These are phyloP conservation scores for Meganola albula DNA, from an alignment of 2,888 invertebrate genomes.

Conservation along the genomic window DNA sequence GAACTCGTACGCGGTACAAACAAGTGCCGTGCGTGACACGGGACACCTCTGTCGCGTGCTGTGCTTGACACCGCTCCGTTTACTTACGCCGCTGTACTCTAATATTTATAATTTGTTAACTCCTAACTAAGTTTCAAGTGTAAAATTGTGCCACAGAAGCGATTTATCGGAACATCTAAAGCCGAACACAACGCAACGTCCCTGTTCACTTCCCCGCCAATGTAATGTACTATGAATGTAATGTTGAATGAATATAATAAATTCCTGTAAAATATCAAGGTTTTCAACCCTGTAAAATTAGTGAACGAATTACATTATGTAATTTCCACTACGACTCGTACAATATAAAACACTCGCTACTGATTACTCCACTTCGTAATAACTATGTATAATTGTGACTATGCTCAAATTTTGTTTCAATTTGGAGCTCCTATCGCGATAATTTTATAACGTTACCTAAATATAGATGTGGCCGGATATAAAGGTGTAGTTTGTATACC, in stretches of 20 bases:
- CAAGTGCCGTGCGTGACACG: too few relatives aligned
- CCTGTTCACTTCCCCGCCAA: slow-evolving; percentile 27
- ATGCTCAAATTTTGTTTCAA: slow-evolving; percentile 44
- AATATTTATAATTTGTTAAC: slow-evolving; percentile 67
- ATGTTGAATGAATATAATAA: slow-evolving; percentile 45
- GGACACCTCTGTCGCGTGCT: slow-evolving; percentile 27
- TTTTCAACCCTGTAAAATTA: slow-evolving; percentile 53
- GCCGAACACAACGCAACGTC: slow-evolving; percentile 42
- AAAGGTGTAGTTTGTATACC: slow-evolving; percentile 54
- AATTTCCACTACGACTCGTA: slow-evolving; percentile 50
- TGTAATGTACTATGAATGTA: slow-evolving; percentile 43
- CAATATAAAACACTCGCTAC: slow-evolving; percentile 58
- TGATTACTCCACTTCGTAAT: slow-evolving; percentile 42
- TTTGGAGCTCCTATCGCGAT: slow-evolving; percentile 54
- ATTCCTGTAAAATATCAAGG: slow-evolving; percentile 56
- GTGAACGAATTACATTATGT: slow-evolving; percentile 35
- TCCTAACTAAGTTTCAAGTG: slow-evolving; percentile 69
- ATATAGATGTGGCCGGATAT: slow-evolving; percentile 62
- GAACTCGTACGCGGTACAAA: too few relatives aligned
- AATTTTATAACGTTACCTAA: slow-evolving; percentile 50
- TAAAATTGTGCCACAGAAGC: slow-evolving; percentile 72
- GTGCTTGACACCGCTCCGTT: slow-evolving; percentile 39
- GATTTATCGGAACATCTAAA: slow-evolving; percentile 55
- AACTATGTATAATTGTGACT: slow-evolving; percentile 46
- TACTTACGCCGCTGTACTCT: slow-evolving; percentile 51